These are phyloP conservation scores for Typhlichthys eigenmanni DNA, from an alignment of 2,797 vertebrate genomes.

Conservation along the genomic window DNA sequence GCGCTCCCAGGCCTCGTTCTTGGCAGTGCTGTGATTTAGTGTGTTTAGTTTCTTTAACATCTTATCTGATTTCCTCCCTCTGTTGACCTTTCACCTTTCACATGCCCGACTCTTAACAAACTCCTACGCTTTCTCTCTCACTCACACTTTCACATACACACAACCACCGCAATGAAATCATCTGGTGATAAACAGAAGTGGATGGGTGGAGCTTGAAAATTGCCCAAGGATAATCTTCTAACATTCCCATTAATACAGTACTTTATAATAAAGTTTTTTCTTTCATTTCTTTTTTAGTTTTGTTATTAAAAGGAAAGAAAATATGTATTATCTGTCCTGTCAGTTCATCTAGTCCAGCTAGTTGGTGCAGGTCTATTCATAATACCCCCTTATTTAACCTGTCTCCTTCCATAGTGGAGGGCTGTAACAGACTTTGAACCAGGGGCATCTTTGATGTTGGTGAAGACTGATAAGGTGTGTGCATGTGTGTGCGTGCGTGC, in stretches of 20 bases:
- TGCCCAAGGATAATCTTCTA: neutral
- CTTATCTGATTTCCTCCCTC: constrained; percentile 25
- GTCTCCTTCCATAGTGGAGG: neutral
- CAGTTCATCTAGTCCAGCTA: neutral
- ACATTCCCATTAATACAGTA: neutral
- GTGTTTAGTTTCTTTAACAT: constrained; percentile 16
- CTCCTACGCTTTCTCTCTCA: neutral
- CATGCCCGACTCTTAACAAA: neutral
- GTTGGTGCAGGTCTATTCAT: constrained; percentile 6
- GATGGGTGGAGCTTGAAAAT: neutral
- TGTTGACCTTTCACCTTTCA: constrained; percentile 9
- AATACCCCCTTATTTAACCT: constrained; percentile 5
- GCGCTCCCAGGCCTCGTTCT: constrained; percentile 1
- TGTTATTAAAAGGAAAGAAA: neutral
- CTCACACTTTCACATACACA: neutral
- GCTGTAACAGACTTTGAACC: constrained; percentile 21
- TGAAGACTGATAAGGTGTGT: constrained; percentile 23
- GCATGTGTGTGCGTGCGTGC: constrained; percentile 5
- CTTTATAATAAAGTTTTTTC: neutral
- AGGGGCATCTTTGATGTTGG: constrained; percentile 32
- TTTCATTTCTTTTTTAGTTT: too few species aligned
- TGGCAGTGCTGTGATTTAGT: neutral
- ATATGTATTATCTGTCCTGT: neutral
- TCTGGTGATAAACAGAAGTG: too few species aligned
- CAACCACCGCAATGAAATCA: too few species aligned